Evolutionary conservation across 1,140 invertebrate species (phyloP).

Genomic region (Archegozetes longisetosus): DNA sequence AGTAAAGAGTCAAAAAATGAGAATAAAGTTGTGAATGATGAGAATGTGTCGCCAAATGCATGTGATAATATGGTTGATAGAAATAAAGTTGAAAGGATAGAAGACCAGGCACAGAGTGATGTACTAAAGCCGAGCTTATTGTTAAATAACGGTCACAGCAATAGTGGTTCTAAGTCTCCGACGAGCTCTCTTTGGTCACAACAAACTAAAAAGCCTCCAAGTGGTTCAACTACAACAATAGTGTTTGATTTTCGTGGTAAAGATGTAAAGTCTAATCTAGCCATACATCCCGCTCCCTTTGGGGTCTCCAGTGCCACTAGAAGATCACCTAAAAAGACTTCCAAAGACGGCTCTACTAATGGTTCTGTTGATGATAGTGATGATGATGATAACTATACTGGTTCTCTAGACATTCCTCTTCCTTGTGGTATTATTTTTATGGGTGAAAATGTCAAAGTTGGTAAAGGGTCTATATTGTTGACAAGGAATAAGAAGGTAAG

Average conservation of each 20-base stretch:
- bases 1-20: neutral
- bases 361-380: constrained; percentile 19
- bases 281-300: constrained; percentile 17
- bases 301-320: constrained; percentile 11
- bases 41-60: neutral
- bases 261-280: constrained; percentile 21
- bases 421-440: constrained; percentile 57
- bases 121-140: neutral
- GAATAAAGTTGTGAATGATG: neutral
- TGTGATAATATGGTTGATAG: neutral
- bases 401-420: constrained; percentile 30
- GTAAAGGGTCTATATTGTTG: constrained; percentile 58
- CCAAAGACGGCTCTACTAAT: neutral
- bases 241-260: constrained; percentile 24
- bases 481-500: constrained; percentile 45
- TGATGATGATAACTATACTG: constrained; percentile 33
- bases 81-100: no score
- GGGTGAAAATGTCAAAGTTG: constrained; percentile 73
- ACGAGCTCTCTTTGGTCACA: neutral
- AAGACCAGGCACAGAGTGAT: no score
- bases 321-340: no score
- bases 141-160: neutral
- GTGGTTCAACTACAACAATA: constrained; percentile 11
- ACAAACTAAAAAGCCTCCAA: neutral
- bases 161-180: neutral